Base-by-base conservation (phyloP, 2,888 invertebrate species). In the Digitonthophagus gazella region DNA sequence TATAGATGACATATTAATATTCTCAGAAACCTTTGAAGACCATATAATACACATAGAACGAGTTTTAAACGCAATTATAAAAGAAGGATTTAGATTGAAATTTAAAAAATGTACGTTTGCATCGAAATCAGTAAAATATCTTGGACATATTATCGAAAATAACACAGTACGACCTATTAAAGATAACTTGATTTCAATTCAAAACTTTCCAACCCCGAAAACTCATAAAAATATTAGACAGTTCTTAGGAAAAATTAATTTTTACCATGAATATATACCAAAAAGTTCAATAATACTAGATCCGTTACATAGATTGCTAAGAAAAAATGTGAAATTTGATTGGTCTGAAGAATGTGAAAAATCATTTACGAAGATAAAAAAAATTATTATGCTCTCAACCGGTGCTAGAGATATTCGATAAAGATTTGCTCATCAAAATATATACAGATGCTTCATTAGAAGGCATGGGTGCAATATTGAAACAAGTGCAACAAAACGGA, bases 1-100 rank as follows among this genome's bases (percentile, higher is more conserved):
- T 57, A 75, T 75, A 16, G 74, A 75, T 65, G 74, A 74, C 56
- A 71, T 74, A 15, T 58, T 75, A 1, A 67, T 76, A 28, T 73
- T 74, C 69, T 74, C 75, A 54, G 58, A 71, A 66, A 69, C 64
- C 14, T 75, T 73, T 70, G 56, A 72, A 20, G 65, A 74, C 15
- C 74, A 75, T 58, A 16, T 75, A 18, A 6, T 58, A 18, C 72
- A 75, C n/a, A n/a, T n/a, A n/a, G n/a, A n/a, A n/a, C n/a, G n/a
- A n/a, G n/a, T n/a, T n/a, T n/a, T 72, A 54, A 19, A 70, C 19
- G 72, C 71, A n/a, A 63, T 70, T 22, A n/a, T 44, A 28, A 19
- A 20, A 22, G 66, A 70, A 67, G 72, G 69, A 4, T 70, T 72
- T 19, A 55, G 54, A 68, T 61, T 72, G 18, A 71, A 72, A 58